Percentiles rank a stretch among this genome's conserved stretches.
Evolutionary conservation across 2,113 vertebrate genomes (phyloP).

Genomic region (Rutilus rutilus): DNA sequence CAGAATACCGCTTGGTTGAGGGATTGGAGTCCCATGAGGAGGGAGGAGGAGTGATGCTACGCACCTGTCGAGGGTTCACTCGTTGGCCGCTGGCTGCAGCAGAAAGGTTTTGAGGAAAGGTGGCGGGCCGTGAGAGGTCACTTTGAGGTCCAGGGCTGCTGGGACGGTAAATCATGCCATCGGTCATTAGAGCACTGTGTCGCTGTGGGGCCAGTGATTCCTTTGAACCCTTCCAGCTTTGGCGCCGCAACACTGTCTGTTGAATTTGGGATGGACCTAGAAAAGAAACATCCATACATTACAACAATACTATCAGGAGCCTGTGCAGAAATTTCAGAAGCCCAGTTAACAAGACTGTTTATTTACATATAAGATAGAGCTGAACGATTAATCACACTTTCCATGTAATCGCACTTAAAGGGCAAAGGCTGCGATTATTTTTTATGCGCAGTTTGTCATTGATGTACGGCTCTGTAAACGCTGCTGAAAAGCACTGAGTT

Average conservation of each 20-base stretch:
- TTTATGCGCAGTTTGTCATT: no score
- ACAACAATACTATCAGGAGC: not conserved
- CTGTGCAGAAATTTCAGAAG: not conserved
- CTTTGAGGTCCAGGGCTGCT: slow-evolving; percentile 87
- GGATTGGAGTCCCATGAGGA: slow-evolving; percentile 89
- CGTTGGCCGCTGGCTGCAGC: slow-evolving; percentile 78
- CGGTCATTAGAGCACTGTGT: slow-evolving; percentile 83
- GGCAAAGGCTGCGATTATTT: no score
- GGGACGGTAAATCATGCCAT: slow-evolving; percentile 84
- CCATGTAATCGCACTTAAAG: no score
- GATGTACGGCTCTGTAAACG: no score
- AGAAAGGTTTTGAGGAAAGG: slow-evolving; percentile 84
- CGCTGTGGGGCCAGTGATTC: slow-evolving; percentile 90
- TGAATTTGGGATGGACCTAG: slow-evolving; percentile 79
- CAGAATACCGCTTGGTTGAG: slow-evolving; percentile 91
- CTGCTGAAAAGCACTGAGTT: no score
- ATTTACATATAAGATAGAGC: not conserved
- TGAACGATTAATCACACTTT: no score
- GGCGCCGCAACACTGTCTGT: slow-evolving; percentile 86
- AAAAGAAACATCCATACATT: not conserved
- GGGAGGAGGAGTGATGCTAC: slow-evolving; percentile 90
- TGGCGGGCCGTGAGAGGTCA: slow-evolving; percentile 81
- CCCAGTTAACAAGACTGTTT: not conserved
- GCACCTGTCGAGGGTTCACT: slow-evolving; percentile 88
- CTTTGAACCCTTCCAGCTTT: slow-evolving; percentile 98